These are phyloP conservation scores for Catostomus latipinnis DNA, from an alignment of 2,797 vertebrate genomes.

Conservation along the genomic window DNA sequence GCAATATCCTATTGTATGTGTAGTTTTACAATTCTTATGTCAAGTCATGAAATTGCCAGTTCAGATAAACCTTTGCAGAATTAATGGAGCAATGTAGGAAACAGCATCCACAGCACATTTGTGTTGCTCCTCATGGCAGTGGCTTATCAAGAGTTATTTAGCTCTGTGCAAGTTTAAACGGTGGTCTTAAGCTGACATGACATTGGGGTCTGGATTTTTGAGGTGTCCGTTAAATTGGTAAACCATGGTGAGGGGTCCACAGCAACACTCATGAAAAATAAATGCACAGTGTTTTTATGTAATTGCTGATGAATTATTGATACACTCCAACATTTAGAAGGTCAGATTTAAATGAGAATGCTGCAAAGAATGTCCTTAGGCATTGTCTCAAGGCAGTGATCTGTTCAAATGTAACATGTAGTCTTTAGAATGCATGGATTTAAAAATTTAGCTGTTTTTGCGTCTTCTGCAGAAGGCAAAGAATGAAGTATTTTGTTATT, in stretches of 20 bases:
- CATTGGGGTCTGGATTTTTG: neutral
- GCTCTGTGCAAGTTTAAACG: neutral
- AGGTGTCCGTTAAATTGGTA: constrained; percentile 14
- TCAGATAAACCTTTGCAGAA: no score
- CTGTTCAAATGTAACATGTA: neutral
- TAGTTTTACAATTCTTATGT: no score
- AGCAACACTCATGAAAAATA: constrained; percentile 75
- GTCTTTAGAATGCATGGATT: neutral
- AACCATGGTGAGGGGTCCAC: constrained; percentile 56
- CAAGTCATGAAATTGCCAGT: no score
- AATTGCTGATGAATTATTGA: constrained; percentile 81
- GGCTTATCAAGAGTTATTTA: constrained; percentile 6
- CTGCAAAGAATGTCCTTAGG: neutral
- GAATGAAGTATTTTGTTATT: no score
- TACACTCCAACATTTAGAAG: constrained; percentile 66
- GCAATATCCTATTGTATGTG: no score
- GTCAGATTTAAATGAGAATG: constrained; percentile 73
- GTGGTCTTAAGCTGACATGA: neutral
- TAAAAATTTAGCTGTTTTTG: neutral
- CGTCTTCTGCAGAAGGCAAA: no score
- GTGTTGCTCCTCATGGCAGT: neutral
- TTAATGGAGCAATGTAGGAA: no score
- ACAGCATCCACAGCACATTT: neutral
- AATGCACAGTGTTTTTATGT: constrained; percentile 79
- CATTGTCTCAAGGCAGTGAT: constrained; percentile 5